phyloP scores from a whole-genome alignment of 2,888 invertebrate genomes.

The Drosophila greeni region DNA sequence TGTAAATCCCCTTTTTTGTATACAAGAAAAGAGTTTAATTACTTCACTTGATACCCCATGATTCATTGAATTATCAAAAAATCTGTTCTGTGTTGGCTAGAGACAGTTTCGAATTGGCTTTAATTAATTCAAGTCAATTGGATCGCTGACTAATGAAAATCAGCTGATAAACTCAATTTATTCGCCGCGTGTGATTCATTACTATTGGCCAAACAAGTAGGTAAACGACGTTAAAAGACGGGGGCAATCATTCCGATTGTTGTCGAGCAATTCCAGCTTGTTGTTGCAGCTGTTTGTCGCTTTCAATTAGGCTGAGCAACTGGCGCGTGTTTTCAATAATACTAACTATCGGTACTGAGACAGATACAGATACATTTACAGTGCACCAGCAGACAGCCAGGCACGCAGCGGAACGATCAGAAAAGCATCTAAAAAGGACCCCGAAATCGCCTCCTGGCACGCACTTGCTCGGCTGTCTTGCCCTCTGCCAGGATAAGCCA shows the following conservation, averaged over 20 bases:
- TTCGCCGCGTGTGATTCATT: slow-evolving; percentile 32
- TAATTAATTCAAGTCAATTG: slow-evolving; percentile 25
- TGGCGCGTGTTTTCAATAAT: slow-evolving; percentile 69
- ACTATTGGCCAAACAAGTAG: slow-evolving; percentile 33
- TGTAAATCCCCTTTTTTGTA: background rate
- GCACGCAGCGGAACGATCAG: slow-evolving; percentile 46
- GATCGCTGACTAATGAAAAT: slow-evolving; percentile 32
- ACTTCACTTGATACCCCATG: background rate
- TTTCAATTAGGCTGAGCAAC: slow-evolving; percentile 54
- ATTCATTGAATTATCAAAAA: slow-evolving; percentile 11
- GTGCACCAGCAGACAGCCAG: slow-evolving; percentile 40
- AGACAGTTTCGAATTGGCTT: slow-evolving; percentile 1
- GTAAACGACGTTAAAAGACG: slow-evolving; percentile 22
- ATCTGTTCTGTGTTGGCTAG: background rate
- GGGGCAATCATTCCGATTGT: slow-evolving; percentile 42
- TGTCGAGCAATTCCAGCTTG: slow-evolving; percentile 53
- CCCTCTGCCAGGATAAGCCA: slow-evolving; percentile 4
- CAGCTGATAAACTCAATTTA: slow-evolving; percentile 42
- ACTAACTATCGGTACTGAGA: slow-evolving; percentile 17
- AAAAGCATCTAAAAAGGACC: background rate
- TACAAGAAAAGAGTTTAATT: background rate
- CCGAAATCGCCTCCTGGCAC: slow-evolving; percentile 18
- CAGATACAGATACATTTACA: background rate
- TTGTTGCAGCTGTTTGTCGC: slow-evolving; percentile 22
- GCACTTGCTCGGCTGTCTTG: slow-evolving; percentile 1